phyloP scores from a whole-genome alignment of 2,797 vertebrate species.

The Chelonia mydas region DNA sequence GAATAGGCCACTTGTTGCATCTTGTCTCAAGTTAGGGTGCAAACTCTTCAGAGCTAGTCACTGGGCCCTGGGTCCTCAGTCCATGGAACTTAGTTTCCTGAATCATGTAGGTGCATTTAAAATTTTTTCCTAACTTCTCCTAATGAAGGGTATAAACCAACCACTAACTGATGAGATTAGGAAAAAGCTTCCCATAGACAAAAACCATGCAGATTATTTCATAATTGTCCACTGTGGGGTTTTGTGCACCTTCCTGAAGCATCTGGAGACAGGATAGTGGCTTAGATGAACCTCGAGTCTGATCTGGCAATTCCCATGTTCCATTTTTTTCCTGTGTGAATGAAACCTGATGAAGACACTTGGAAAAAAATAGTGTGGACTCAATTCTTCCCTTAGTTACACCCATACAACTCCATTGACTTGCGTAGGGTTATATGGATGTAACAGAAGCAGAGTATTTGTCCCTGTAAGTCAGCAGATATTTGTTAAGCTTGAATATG shows the following conservation, averaged over 20 bases:
- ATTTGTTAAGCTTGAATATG: not conserved
- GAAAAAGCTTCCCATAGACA: not conserved
- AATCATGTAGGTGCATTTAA: not conserved
- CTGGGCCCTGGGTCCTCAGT: not conserved
- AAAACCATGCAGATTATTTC: not conserved
- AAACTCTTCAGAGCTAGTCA: not conserved
- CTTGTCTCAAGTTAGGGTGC: not conserved
- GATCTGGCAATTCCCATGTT: not conserved
- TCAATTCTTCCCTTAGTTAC: not conserved
- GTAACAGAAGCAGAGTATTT: not conserved
- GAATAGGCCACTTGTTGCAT: not conserved
- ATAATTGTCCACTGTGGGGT: not conserved
- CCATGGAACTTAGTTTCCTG: not conserved
- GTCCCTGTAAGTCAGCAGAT: not conserved
- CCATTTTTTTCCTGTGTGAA: constrained; percentile 19
- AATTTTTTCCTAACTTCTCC: not conserved
- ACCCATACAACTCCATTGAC: not conserved
- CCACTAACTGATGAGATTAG: not conserved
- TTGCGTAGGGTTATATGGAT: not conserved
- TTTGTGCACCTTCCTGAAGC: not conserved
- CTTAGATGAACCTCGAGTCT: not conserved
- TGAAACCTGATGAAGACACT: not conserved
- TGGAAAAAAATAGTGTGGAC: not conserved
- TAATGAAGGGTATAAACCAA: not conserved
- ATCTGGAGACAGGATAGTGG: not conserved